Percentiles rank a stretch among this genome's conserved stretches.
Evolutionary conservation across 2,113 vertebrate species (phyloP).

Genomic region (Pterocles gutturalis): DNA sequence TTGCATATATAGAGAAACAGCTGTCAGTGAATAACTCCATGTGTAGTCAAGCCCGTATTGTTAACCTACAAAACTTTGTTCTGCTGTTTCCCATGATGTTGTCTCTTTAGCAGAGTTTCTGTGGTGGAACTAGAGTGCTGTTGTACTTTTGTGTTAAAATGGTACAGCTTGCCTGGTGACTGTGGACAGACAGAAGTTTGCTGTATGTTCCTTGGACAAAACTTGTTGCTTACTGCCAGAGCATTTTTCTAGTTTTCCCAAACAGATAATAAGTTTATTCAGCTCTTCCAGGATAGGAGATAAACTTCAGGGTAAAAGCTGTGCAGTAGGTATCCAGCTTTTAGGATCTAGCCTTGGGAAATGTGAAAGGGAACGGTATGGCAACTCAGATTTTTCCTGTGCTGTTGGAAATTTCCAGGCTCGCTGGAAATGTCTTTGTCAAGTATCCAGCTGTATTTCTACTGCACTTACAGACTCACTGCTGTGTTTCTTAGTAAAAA

Average conservation of each 20-base stretch:
- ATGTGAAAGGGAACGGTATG: accelerated
- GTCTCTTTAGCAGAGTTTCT: neutral
- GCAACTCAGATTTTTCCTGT: neutral
- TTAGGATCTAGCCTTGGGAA: neutral
- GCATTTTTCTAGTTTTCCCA: neutral
- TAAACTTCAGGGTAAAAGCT: neutral
- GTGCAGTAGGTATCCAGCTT: neutral
- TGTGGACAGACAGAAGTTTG: neutral
- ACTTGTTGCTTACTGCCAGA: neutral
- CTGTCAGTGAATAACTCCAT: neutral
- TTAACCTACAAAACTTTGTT: slow-evolving; percentile 28
- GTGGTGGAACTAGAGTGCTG: neutral
- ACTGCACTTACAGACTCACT: accelerated
- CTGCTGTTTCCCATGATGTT: neutral
- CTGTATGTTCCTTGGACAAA: neutral
- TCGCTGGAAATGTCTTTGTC: neutral
- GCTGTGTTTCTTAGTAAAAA: neutral
- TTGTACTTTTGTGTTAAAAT: neutral
- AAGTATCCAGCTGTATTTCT: neutral
- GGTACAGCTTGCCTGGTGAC: neutral
- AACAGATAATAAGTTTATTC: neutral
- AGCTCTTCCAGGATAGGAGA: neutral
- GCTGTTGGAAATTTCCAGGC: neutral
- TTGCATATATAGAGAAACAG: neutral
- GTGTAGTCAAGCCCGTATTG: slow-evolving; percentile 1